Base-by-base conservation (phyloP, 2,888 invertebrate species). In the Pandemis corylana region DNA sequence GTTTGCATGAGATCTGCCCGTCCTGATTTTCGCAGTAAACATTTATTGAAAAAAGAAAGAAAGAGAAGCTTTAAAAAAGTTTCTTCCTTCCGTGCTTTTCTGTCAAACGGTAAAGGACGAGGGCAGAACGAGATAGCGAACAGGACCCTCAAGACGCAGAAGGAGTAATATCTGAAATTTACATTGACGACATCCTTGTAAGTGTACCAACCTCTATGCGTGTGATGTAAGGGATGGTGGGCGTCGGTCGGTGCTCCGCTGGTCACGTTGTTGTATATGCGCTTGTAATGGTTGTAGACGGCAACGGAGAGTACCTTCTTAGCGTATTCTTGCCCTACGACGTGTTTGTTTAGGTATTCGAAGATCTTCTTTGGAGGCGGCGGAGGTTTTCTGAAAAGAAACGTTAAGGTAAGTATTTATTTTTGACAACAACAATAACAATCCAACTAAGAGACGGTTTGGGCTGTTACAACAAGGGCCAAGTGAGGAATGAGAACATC, bases 261-360 rank as follows among this genome's bases (percentile, higher is more conserved):
- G 89, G 95, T 81, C 76, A 98, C 95, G 93, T 99, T 99, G 91
- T 99, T 98, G 90, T 98, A 98, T 85, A 99, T 98, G 83, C 99
- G 95, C 94, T 99, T 99, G 93, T 99, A 99, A 90, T 99, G 99
- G 94, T 99, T 99, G 94, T 99, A 99, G 0, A 99, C 99, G 12
- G 99, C 99, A 51, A 99, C 99, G 0, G 99, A 97, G 53, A 99
- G 95, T 56, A 99, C 99, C 93, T 99, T 99, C 94, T 99, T 99
- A 0, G 99, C 99, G 89, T 97, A 96, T 80, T 99, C 98, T 91
- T 99, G 99, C 0, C 99, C 99, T 36, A 99, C 97, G 13, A 99
- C 99, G 94, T 99, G 99, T 85, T 97, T 97, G 94, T 99, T 98
- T 79, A 99, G 95, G 93, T 98, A 99, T 85, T 99, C 98, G 95